These are phyloP conservation scores for Brachyhypopomus gauderio DNA, from an alignment of 2,113 vertebrate genomes.

Conservation along the genomic window DNA sequence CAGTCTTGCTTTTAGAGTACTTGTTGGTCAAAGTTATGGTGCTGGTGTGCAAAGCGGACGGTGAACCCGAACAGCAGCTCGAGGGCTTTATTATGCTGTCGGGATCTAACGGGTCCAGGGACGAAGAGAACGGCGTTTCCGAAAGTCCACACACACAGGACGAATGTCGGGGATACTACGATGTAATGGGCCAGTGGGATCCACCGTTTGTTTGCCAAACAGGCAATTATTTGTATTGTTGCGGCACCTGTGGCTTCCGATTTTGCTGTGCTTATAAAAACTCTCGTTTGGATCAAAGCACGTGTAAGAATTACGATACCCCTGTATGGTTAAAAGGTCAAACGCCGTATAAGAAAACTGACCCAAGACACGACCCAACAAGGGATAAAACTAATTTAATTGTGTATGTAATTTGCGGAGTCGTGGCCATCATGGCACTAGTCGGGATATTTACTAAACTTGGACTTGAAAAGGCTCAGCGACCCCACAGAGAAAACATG, in stretches of 20 bases:
- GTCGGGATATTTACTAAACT: conserved; percentile 99
- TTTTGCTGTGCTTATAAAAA: conserved; percentile 96
- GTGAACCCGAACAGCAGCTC: conserved; percentile 85
- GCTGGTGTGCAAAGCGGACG: conserved; percentile 90
- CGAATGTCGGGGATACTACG: conserved; percentile 93
- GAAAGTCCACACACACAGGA: conserved; percentile 89
- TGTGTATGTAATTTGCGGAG: conserved; percentile 98
- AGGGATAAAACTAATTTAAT: conserved; percentile 99
- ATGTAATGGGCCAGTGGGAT: conserved; percentile 99
- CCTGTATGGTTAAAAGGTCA: conserved; percentile 92
- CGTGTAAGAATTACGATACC: conserved; percentile 95
- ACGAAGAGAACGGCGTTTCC: conserved; percentile 82
- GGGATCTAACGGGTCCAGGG: conserved; percentile 86
- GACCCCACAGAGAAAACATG: conserved; percentile 97
- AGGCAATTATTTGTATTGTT: conserved; percentile 96
- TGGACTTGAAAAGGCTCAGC: conserved; percentile 96
- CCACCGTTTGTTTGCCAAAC: conserved; percentile 95
- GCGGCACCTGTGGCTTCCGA: conserved; percentile 99
- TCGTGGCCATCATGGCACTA: conserved; percentile 99
- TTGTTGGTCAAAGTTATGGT: conserved; percentile 90
- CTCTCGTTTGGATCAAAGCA: conserved; percentile 91
- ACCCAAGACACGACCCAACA: conserved; percentile 88
- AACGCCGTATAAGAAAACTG: conserved; percentile 88
- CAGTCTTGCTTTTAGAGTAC: conserved; percentile 87
- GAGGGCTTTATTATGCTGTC: conserved; percentile 91